Evolutionary conservation across 2,113 vertebrate species (phyloP), one percentile per base, ranked within the genome.

Genomic region (Heptranchias perlo): DNA sequence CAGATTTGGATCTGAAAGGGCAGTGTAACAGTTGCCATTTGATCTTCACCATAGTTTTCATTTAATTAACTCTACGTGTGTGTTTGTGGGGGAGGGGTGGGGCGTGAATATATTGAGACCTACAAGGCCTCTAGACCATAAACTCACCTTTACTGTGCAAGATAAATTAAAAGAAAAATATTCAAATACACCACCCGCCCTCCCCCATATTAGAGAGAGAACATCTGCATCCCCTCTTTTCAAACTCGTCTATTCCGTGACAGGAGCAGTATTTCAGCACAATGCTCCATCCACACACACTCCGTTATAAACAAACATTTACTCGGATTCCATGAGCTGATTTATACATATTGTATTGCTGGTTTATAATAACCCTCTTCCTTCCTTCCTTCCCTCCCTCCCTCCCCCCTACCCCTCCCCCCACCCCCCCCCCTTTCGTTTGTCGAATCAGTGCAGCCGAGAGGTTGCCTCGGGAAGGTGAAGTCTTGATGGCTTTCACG

Each of bases 261-360:
- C 6, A 23, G 89, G 89, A 2, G 61, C 35, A 64, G 35, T n/a
- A 6, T 1, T n/a, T 4, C 13, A 54, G 49, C 21, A 21, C 8
- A 31, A 25, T 54, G 47, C 86, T 52, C 25, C 86, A 35, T 0
- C 28, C 14, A 14, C 14, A 2, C 58, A 18, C 89, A 21, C 58
- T 47, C 58, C 3, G 89, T 39, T 64, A 44, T 0, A 93, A 62
- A 93, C 58, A 62, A 64, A 62, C 16, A 44, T 93, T 39, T 62
- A 52, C 89, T 93, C 64, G 16, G 89, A 93, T 93, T 64, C 89
- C 89, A 93, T 93, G 89, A 93, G 89, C 89, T 93, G 89, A 93
- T 35, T 62, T 93, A 93, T 62, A 93, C 61, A 93, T 62, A 93
- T 93, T 62, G 89, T 93, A 93, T 93, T 93, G 89, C 89, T 93